phyloP scores from a whole-genome alignment of 2,797 vertebrate genomes.

The Gobionotothen gibberifrons region DNA sequence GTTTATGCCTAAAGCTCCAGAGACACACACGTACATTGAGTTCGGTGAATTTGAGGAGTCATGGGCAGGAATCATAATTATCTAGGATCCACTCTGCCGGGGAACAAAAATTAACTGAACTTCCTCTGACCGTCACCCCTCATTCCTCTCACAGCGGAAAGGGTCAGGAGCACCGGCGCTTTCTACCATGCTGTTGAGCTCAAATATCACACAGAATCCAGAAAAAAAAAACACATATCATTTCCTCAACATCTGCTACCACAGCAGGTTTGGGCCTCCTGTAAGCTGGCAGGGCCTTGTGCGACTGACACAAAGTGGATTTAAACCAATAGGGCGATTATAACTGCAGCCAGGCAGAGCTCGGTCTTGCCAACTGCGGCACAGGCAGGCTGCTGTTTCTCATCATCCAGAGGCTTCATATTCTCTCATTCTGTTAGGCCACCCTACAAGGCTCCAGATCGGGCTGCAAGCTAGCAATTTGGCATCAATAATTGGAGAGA shows the following conservation, averaged over 20 bases:
- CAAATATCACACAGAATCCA: constrained; percentile 47
- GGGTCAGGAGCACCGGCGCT: constrained; percentile 43
- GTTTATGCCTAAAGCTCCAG: constrained; percentile 28
- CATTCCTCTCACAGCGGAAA: constrained; percentile 47
- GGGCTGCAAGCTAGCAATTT: constrained; percentile 57
- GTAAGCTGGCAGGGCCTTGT: constrained; percentile 51
- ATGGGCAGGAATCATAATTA: constrained; percentile 47
- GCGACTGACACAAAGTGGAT: constrained; percentile 60
- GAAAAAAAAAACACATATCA: constrained; percentile 51
- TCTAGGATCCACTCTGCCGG: constrained; percentile 8
- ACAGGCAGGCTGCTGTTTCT: constrained; percentile 47
- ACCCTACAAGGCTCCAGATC: constrained; percentile 52
- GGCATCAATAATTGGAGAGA: constrained; percentile 46
- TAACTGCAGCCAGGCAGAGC: constrained; percentile 45
- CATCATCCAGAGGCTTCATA: constrained; percentile 52
- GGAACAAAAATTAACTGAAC: constrained; percentile 52
- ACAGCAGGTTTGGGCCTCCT: constrained; percentile 66
- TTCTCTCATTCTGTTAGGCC: constrained; percentile 37
- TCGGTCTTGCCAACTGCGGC: constrained; percentile 52
- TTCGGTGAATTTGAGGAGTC: constrained; percentile 30
- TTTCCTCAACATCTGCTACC: constrained; percentile 71
- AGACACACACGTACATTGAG: constrained; percentile 11
- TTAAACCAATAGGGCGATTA: constrained; percentile 67
- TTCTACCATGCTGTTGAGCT: constrained; percentile 33
- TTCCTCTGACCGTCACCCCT: constrained; percentile 50